Percentiles rank a stretch among this genome's conserved stretches.
Evolutionary conservation across 1,140 invertebrate genomes (phyloP).

Genomic region (Triops longicaudatus): DNA sequence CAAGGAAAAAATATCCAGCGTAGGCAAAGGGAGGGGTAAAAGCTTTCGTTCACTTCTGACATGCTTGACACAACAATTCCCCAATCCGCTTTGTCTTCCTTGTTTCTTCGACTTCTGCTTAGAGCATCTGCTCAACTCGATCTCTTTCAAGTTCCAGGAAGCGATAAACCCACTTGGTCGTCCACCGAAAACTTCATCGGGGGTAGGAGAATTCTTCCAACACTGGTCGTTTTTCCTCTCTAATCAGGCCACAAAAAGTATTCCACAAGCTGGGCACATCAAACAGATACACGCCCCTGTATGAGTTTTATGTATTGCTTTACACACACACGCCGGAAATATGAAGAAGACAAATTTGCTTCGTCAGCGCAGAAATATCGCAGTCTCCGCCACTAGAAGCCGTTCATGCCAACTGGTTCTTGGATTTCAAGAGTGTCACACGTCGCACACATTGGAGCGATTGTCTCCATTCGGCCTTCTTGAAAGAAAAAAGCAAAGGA

Average conservation of each 20-base stretch:
- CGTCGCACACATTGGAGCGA: neutral
- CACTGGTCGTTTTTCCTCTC: neutral
- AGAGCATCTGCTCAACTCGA: neutral
- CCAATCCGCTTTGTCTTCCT: neutral
- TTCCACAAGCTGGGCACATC: conserved; percentile 1
- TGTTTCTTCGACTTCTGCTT: conserved; percentile 1
- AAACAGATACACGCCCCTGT: neutral
- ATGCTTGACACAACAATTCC: conserved; percentile 8
- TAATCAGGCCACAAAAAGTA: neutral
- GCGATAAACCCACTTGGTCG: neutral
- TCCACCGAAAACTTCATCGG: neutral
- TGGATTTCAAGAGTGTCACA: neutral
- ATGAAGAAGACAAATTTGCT: neutral
- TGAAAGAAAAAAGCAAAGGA: too few species aligned
- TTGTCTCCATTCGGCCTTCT: neutral
- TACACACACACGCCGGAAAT: too few species aligned
- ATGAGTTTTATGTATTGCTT: too few species aligned
- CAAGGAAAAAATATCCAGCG: neutral
- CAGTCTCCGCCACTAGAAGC: neutral
- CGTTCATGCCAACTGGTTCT: neutral
- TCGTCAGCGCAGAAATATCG: conserved; percentile 9
- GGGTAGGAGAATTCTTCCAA: too few species aligned
- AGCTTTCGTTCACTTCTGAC: neutral
- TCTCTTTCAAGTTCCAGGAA: neutral
- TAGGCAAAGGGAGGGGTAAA: neutral